These are phyloP conservation scores for Perca flavescens DNA, from an alignment of 2,113 vertebrate genomes.

Conservation along the genomic window DNA sequence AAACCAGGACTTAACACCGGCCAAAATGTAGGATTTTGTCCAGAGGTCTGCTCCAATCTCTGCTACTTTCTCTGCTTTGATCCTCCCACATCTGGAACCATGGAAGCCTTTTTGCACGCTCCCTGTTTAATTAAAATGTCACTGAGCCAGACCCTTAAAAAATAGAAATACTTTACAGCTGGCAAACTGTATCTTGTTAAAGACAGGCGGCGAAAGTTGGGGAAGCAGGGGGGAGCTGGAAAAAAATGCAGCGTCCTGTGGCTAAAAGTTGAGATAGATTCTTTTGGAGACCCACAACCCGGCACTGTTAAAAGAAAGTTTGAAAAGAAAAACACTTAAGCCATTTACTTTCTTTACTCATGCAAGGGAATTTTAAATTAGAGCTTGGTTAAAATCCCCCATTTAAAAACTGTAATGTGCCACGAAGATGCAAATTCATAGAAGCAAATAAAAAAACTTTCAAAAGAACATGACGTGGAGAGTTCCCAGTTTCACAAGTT, in stretches of 20 bases:
- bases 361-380: neutral
- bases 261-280: no score
- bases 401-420: neutral
- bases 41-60: neutral
- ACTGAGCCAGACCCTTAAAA: conserved; percentile 5
- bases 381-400: neutral
- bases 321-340: neutral
- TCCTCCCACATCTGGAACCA: neutral
- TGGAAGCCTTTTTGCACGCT: conserved; percentile 38
- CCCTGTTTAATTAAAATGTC: conserved; percentile 37
- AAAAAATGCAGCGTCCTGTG: no score
- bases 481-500: neutral
- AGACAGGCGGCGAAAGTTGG: no score
- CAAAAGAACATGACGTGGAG: neutral
- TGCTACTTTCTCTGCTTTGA: conserved; percentile 17
- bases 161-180: neutral
- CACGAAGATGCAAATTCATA: neutral
- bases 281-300: no score
- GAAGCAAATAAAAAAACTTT: neutral
- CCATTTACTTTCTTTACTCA: neutral
- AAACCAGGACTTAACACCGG: neutral
- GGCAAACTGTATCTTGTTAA: conserved; percentile 1
- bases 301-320: neutral
- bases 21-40: conserved; percentile 21
- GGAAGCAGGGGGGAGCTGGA: no score